Evolutionary conservation across 23 tunicate species (phyloP), one percentile per base, ranked within the genome.

Genomic region (Halocynthia roretzi): DNA sequence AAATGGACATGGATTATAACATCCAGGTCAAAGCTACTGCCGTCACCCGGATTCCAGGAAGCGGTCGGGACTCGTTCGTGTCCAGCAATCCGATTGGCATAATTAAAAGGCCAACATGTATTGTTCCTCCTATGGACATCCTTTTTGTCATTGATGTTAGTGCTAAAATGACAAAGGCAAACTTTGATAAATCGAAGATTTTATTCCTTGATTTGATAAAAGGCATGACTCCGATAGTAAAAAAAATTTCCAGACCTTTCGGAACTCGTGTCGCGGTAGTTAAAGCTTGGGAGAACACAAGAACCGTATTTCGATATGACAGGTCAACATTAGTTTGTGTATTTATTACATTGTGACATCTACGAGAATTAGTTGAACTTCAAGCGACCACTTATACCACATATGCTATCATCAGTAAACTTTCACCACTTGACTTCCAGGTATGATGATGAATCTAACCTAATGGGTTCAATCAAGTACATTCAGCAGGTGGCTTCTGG

Each of bases 251-350:
- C n/a, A 48, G 31, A 9, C 15, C 15, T 9, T 9, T 8, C 15
- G 70, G 70, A 65, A 65, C 70, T 9, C 15, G 70, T 20, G 70
- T 65, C 19, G 70, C 70, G 0, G 70, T 65, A 40, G 70, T 65
- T 9, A 65, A 15, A 65, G 9, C 70, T 20, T 11, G 48, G 10
- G 70, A 65, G 10, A 8, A 9, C 5, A 20, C 70, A 48, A 11
- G 70, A 48, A 15, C 70, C 5, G 10, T 65, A 10, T 65, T 65
- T 48, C 22, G 70, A 65, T 65, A 65, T 65, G 17, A 65, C 70
- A 15, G 19, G 70, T 65, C 22, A 58, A n/a, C 17, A 14, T 58
- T 58, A 58, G 17, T 14, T 58, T 58, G 17, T 58, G n/a, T 14
- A 58, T 58, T 58, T n/a, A n/a, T n/a, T n/a, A n/a, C n/a, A n/a